Evolutionary conservation across 2,113 vertebrate species (phyloP).

Genomic region (Gymnocephalus cernua): DNA sequence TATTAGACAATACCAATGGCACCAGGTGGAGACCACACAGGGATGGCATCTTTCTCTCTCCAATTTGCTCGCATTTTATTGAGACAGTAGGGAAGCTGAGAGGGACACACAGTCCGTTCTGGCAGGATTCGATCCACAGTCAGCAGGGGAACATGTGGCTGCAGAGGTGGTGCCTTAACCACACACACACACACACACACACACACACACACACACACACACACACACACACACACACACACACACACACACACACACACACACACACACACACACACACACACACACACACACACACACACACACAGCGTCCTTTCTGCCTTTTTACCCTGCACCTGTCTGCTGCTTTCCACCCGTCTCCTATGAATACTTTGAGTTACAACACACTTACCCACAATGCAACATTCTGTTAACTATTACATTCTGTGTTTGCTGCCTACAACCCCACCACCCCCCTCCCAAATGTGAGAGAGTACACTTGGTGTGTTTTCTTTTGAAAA

Average conservation of each 20-base stretch:
- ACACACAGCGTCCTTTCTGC: constrained; percentile 49
- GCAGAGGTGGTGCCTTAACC: constrained; percentile 70
- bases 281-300: constrained; percentile 5
- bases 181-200: constrained; percentile 2
- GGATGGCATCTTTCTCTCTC: constrained; percentile 68
- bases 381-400: constrained; percentile 75
- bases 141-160: constrained; percentile 75
- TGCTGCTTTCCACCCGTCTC: constrained; percentile 58
- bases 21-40: constrained; percentile 74
- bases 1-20: constrained; percentile 66
- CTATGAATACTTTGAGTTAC: constrained; percentile 66
- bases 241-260: constrained; percentile 30
- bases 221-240: constrained; percentile 7
- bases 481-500: constrained; percentile 79
- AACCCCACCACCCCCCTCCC: constrained; percentile 55
- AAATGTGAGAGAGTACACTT: constrained; percentile 56
- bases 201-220: constrained; percentile 17
- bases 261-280: constrained; percentile 15
- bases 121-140: constrained; percentile 74
- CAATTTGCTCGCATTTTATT: constrained; percentile 69
- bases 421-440: constrained; percentile 69
- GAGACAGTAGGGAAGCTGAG: constrained; percentile 74
- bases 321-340: constrained; percentile 56
- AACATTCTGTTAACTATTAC: constrained; percentile 79
- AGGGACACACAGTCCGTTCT: constrained; percentile 67